phyloP scores from a whole-genome alignment of 2,888 invertebrate species.

The Cepaea hortensis region DNA sequence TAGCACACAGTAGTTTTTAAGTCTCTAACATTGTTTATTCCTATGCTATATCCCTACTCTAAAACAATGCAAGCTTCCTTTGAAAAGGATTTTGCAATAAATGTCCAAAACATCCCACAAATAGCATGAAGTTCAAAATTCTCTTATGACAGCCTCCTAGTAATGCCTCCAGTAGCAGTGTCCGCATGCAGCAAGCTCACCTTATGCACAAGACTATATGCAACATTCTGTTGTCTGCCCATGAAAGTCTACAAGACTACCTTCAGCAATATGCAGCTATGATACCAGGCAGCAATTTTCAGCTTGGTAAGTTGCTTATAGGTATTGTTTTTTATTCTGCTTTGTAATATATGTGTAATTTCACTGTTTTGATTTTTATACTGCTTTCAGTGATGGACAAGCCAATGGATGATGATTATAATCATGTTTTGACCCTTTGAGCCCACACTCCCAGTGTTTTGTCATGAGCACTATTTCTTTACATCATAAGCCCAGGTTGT shows the following conservation, averaged over 20 bases:
- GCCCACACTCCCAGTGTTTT: too few relatives aligned
- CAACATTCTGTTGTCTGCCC: conserved; percentile 87
- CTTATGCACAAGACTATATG: conserved; percentile 86
- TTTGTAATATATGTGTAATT: background rate
- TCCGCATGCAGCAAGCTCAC: conserved; percentile 77
- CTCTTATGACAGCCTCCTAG: conserved; percentile 27
- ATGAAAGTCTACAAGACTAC: conserved; percentile 87
- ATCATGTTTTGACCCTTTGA: too few relatives aligned
- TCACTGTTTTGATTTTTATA: background rate
- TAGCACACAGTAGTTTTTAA: too few relatives aligned
- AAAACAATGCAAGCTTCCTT: too few relatives aligned
- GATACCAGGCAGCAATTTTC: conserved; percentile 59
- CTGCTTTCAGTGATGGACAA: too few relatives aligned
- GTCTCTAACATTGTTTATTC: too few relatives aligned
- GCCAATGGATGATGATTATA: too few relatives aligned
- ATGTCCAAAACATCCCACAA: background rate
- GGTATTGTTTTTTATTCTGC: background rate
- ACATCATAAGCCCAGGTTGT: too few relatives aligned
- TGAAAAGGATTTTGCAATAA: too few relatives aligned
- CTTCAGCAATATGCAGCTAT: conserved; percentile 63
- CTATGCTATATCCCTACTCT: too few relatives aligned
- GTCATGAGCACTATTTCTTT: too few relatives aligned
- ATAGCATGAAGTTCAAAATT: background rate
- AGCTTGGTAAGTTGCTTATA: conserved; percentile 59
- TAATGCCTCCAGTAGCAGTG: conserved; percentile 38